A percentile compares a stretch with the other conserved stretches of the same genome.
phyloP scores from a whole-genome alignment of 2,888 invertebrate species.

The Macrophya annulata region DNA sequence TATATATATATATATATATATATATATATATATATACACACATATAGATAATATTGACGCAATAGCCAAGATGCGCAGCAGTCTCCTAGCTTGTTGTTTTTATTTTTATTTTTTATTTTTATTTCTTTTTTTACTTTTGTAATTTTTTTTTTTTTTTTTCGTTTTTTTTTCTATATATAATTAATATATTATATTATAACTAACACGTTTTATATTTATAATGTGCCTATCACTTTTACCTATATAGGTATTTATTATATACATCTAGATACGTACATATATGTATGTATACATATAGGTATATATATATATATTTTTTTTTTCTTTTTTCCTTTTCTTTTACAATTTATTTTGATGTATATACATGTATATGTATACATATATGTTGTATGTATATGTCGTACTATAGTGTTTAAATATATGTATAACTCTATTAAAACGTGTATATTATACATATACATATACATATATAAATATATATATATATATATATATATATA shows the following conservation, averaged over 20 bases:
- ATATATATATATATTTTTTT: background rate
- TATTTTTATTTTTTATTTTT: too few species aligned
- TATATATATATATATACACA: background rate
- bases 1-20: too few species aligned
- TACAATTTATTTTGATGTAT: too few species aligned
- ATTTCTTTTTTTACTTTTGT: too few species aligned
- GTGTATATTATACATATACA: background rate
- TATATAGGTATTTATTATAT: slow-evolving; percentile 30
- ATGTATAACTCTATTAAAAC: background rate
- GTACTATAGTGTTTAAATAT: background rate
- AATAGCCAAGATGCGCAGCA: background rate
- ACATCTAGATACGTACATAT: too few species aligned
- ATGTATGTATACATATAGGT: background rate
- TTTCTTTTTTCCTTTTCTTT: too few species aligned
- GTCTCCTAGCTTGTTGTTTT: background rate
- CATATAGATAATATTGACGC: slow-evolving; percentile 1
- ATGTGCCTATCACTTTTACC: slow-evolving; percentile 19
- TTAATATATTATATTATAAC: background rate
- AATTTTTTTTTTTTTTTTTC: background rate
- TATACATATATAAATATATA: too few species aligned
- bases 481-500: background rate
- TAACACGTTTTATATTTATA: slow-evolving; percentile 13
- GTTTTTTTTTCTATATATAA: background rate
- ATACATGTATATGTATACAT: too few species aligned
- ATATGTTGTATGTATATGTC: background rate